Percentiles rank a stretch among this genome's conserved stretches.
phyloP scores from a whole-genome alignment of 2,797 vertebrate genomes.

The Phrynocephalus vlangalii region DNA sequence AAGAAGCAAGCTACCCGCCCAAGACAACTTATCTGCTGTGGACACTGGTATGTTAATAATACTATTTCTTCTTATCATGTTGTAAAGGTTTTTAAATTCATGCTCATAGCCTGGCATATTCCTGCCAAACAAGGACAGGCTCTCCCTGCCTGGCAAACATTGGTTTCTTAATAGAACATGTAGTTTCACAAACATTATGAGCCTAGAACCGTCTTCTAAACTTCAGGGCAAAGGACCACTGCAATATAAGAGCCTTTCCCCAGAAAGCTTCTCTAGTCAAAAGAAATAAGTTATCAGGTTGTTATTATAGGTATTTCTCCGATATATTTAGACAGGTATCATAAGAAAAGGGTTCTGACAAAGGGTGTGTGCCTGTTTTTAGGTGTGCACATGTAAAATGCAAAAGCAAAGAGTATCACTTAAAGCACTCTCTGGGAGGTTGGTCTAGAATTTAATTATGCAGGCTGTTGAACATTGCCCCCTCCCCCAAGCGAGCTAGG shows the following conservation, averaged over 20 bases:
- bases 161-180: background rate
- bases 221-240: background rate
- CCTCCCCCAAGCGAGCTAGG: too few species aligned
- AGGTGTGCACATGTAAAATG: background rate
- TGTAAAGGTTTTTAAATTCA: conserved; percentile 40
- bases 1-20: conserved; percentile 33
- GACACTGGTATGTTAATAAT: conserved; percentile 39
- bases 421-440: too few species aligned
- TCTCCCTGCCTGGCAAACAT: background rate
- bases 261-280: background rate
- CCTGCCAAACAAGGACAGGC: background rate
- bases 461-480: too few species aligned
- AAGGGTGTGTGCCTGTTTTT: background rate
- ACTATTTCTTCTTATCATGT: conserved; percentile 39
- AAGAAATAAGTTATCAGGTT: background rate
- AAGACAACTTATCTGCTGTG: conserved; percentile 26
- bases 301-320: too few species aligned
- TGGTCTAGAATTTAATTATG: too few species aligned
- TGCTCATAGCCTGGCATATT: background rate
- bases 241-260: background rate
- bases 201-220: background rate
- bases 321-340: too few species aligned
- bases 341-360: background rate
- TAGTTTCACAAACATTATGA: background rate
- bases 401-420: too few species aligned